Conservation (phyloP, 2,113 vertebrate species). For the Mixornis gularis region DNA sequence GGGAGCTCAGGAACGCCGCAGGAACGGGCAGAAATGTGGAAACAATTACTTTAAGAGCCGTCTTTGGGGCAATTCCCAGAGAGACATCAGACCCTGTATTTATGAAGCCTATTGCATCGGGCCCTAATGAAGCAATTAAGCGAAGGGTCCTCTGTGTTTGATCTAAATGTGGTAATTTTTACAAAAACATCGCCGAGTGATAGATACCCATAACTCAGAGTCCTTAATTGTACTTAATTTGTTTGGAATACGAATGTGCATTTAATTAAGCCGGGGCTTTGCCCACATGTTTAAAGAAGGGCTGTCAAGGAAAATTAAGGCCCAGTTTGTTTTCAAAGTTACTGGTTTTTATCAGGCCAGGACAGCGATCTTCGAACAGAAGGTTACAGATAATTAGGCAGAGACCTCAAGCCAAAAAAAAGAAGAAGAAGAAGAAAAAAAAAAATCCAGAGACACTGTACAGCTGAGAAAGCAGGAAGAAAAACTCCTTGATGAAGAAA, state of each 20-base stretch:
- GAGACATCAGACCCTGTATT: constrained; percentile 90
- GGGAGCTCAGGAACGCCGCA: constrained; percentile 76
- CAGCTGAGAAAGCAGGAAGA: constrained; percentile 54
- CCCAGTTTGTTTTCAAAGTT: constrained; percentile 89
- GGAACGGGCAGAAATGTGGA: constrained; percentile 88
- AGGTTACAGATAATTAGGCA: constrained; percentile 83
- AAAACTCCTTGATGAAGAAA: constrained; percentile 58
- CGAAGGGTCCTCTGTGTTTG: constrained; percentile 91
- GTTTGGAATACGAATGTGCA: constrained; percentile 99
- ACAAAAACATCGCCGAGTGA: constrained; percentile 97
- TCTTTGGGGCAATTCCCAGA: constrained; percentile 92
- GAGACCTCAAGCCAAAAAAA: constrained; percentile 63
- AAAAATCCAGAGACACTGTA: constrained; percentile 40
- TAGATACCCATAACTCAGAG: constrained; percentile 99
- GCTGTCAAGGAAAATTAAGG: constrained; percentile 99
- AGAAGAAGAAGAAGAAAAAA: background rate
- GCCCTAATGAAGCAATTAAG: constrained; percentile 99
- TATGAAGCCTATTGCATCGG: constrained; percentile 87
- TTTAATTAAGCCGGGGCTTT: constrained; percentile 95
- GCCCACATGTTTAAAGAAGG: constrained; percentile 90
- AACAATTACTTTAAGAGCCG: constrained; percentile 95
- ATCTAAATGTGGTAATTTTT: constrained; percentile 99
- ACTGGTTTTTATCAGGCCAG: constrained; percentile 93
- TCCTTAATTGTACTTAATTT: constrained; percentile 99
- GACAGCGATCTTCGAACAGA: constrained; percentile 79